Evolutionary conservation across 2,888 invertebrate species (phyloP), one percentile per base, ranked within the genome.

Genomic region (Campaea margaritaria): DNA sequence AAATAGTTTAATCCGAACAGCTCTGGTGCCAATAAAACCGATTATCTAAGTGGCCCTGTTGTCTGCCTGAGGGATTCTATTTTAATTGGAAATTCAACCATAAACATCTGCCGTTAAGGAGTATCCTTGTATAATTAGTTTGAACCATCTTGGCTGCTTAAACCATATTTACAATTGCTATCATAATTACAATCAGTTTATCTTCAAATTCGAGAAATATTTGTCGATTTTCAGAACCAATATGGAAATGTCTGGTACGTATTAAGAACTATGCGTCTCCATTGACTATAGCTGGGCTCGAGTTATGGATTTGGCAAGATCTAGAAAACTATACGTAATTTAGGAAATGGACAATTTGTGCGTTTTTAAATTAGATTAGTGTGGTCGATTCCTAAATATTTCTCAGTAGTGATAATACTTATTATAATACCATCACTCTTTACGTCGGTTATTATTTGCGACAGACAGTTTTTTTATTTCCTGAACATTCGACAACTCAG

Each of bases 401-500:
- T n/a, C n/a, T n/a, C n/a, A n/a, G n/a, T 21, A 21, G 21, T 21
- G 21, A 21, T 21, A 21, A 21, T 21, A 5, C 21, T 21, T 21
- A 5, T 5, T 21, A 5, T 21, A 3, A 21, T 3, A 28, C 27
- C 13, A 27, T 13, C 9, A n/a, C 9, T 13, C 1, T 13, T 28
- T 10, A 12, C 0, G 45, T 45, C 13, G 57, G 31, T 47, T 51
- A 14, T 42, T 0, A 11, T 42, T 42, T 47, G 51, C 51, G 47
- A n/a, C 51, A 27, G 27, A 47, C 51, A 52, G 41, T 46, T 45
- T 58, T 21, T 52, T 31, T 13, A 49, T 51, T 63, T 52, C 58
- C 27, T 41, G 39, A 39, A 58, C 58, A 27, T 41, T 52, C 31
- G 43, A 47, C 46, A 47, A 55, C 65, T 52, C 31, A 48, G 43